Evolutionary conservation across 2,113 vertebrate species (phyloP), one percentile per base, ranked within the genome.

Genomic region (Gobio gobio): DNA sequence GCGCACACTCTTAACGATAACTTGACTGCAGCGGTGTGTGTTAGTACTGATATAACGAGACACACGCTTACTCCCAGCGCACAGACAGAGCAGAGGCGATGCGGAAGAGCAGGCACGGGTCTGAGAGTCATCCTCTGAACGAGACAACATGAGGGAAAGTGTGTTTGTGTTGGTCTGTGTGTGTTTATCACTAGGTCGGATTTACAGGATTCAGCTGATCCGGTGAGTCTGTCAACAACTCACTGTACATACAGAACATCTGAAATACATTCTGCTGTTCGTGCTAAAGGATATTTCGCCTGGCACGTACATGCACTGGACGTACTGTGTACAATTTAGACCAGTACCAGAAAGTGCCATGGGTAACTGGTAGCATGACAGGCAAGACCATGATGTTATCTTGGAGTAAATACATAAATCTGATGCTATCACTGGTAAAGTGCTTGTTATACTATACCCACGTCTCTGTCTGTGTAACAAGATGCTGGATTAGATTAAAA

Each of bases 121-220:
- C 36, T 2, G 33, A 63, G 13, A 59, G 12, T 18, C 66, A 70
- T 18, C 66, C 43, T 43, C 36, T 43, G 36, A 43, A 26, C 14
- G 26, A 63, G 14, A 29, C 78, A 47, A 0, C 14, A 63, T 45
- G 36, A 24, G 5, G 49, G 26, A 54, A 76, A 51, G 78, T 81
- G 59, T 47, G 59, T 64, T 47, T 45, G 18, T 51, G 49, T 40
- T 40, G 6, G 40, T 51, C 1, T 51, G 13, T 51, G 40, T 61
- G 36, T 29, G 43, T 81, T 45, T 63, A 1, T 43, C 76, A 43
- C 33, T 40, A 43, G 78, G 22, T 33, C 78, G 43, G 79, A 81
- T 81, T 81, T 81, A 66, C 59, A 51, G 61, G 79, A 81, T 51
- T 81, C 79, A n/a, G 79, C 63, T 36, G 61, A 81, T 51, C 79